Conservation (phyloP, 2,888 invertebrate genomes). For the Caenorhabditis zanzibari region DNA sequence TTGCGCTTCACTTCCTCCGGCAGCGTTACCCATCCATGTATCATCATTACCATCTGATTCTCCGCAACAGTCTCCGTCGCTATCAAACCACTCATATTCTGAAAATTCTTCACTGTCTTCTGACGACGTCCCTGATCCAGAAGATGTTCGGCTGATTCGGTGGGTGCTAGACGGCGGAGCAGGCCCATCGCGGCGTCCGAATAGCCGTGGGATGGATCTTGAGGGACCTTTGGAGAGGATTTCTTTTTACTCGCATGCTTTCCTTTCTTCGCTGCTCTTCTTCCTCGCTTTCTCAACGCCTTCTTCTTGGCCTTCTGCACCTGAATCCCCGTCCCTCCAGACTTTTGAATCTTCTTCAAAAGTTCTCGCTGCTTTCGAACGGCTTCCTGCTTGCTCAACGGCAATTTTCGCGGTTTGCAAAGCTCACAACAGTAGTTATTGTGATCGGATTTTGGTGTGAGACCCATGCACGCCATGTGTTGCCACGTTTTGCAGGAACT, state of each 20-base stretch:
- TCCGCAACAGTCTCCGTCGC: neutral
- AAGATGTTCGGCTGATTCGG: neutral
- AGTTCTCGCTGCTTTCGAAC: neutral
- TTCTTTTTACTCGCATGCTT: neutral
- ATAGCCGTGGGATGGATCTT: neutral
- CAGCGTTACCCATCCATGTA: neutral
- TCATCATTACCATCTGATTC: neutral
- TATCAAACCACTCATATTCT: neutral
- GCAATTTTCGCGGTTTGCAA: neutral
- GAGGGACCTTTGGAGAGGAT: neutral
- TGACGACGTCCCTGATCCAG: neutral
- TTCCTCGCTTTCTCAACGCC: neutral
- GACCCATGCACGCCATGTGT: conserved; percentile 6
- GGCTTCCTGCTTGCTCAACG: neutral
- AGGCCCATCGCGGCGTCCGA: neutral
- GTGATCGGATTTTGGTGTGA: neutral
- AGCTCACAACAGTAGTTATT: neutral
- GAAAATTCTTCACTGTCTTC: neutral
- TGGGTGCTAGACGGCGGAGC: neutral
- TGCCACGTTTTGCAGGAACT: conserved; percentile 2
- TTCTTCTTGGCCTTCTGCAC: too few relatives aligned
- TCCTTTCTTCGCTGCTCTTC: neutral
- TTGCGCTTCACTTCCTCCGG: neutral
- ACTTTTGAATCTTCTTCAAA: neutral
- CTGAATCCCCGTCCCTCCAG: too few relatives aligned